Conservation (phyloP, 37 sponge, comb jelly and placozoan genomes). For the Beroe forskalii region DNA sequence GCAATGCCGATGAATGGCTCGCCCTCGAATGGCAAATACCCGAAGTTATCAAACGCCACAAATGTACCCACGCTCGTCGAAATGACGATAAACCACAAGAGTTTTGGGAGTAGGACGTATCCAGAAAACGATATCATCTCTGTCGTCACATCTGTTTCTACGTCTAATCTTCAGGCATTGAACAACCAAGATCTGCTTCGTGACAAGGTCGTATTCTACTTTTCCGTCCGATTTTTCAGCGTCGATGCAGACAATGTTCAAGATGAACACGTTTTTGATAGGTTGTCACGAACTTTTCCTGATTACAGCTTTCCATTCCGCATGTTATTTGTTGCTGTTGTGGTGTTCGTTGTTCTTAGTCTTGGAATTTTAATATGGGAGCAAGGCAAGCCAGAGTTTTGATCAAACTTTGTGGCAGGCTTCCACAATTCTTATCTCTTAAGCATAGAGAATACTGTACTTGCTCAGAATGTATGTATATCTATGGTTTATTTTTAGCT, state of each 20-base stretch:
- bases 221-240: background rate
- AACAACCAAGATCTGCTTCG: background rate
- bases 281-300: background rate
- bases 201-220: background rate
- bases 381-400: background rate
- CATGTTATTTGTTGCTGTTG: background rate
- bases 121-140: conserved; percentile 10
- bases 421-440: too few species aligned
- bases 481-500: too few species aligned
- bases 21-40: background rate
- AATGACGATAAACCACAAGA: background rate
- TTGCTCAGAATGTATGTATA: too few species aligned
- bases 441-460: too few species aligned
- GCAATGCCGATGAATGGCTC: background rate
- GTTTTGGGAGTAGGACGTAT: background rate
- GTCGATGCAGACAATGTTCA: background rate
- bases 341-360: background rate
- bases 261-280: background rate
- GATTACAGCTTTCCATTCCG: background rate
- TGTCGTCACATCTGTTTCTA: background rate
- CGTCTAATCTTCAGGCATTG: background rate
- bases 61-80: background rate
- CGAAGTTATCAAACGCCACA: background rate
- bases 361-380: background rate
- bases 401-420: too few species aligned